phyloP scores from a whole-genome alignment of 1,140 invertebrate species.

The Diorhabda carinulata region DNA sequence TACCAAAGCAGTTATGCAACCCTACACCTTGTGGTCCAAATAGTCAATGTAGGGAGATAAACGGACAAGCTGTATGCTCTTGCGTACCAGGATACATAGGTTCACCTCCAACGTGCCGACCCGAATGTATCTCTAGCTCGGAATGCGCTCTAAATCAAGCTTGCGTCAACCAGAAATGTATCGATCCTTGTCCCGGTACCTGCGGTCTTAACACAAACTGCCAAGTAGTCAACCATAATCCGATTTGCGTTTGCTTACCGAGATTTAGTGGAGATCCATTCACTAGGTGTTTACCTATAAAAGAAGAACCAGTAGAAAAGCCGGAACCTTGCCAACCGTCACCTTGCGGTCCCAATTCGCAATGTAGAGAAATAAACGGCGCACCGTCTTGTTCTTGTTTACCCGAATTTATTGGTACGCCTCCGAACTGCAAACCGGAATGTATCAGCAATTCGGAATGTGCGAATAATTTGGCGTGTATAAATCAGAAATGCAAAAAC shows the following conservation, averaged over 20 bases:
- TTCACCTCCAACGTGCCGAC: conserved; percentile 58
- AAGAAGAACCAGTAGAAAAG: conserved; percentile 36
- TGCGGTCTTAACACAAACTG: conserved; percentile 63
- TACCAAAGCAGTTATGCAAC: conserved; percentile 48
- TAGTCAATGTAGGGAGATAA: conserved; percentile 57
- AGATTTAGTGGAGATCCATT: conserved; percentile 63
- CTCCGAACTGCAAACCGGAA: conserved; percentile 71
- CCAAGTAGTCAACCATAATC: conserved; percentile 61
- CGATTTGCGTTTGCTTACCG: conserved; percentile 60
- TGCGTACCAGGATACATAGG: conserved; percentile 61
- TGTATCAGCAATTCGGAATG: conserved; percentile 68
- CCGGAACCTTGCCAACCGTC: conserved; percentile 67
- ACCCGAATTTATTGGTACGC: conserved; percentile 67
- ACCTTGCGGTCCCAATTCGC: conserved; percentile 73
- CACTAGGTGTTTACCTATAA: conserved; percentile 52
- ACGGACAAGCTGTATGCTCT: conserved; percentile 58
- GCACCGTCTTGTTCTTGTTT: conserved; percentile 66
- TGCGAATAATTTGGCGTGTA: conserved; percentile 58
- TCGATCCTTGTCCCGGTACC: conserved; percentile 59
- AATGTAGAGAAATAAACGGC: conserved; percentile 62
- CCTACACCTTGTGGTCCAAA: conserved; percentile 61
- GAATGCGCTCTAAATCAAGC: conserved; percentile 56
- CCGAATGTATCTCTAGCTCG: conserved; percentile 57
- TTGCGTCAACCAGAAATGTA: conserved; percentile 59
- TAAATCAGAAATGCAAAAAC: conserved; percentile 61